Evolutionary conservation across 64 coral and sea anemone genomes (phyloP), one percentile per base, ranked within the genome.

Genomic region (Acropora tenuis): DNA sequence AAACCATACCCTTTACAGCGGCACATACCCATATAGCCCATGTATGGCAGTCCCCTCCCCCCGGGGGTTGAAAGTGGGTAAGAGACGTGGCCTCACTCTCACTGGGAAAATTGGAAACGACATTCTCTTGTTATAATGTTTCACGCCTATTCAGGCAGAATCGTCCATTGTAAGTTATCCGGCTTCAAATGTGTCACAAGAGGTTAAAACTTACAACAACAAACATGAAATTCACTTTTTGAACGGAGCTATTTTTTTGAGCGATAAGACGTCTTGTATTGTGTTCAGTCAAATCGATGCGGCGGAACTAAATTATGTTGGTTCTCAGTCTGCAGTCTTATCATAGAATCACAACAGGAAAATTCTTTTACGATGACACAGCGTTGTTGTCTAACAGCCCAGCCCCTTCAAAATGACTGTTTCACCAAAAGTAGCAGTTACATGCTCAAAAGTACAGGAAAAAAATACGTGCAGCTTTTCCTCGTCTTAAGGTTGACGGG

Each of bases 381-480:
- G 16, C 13, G 68, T 71, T 71, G 13, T 71, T 71, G 68, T 71
- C 12, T 17, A 71, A 71, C 68, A 71, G n/a, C n/a, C n/a, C n/a
- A n/a, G n/a, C n/a, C 68, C 68, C 68, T 71, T 71, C 12, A 71
- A 71, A 71, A 71, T 71, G 68, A 71, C 68, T 71, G 68, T 71
- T 71, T 71, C 68, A 71, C 68, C 68, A 71, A n/a, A n/a, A 71
- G 68, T 71, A 71, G 18, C 68, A 71, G 68, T 71, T 71, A 71
- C 68, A 20, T 71, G 68, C 68, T 71, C 18, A 18, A 71, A 71
- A 71, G 68, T 17, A 71, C 7, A 71, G 68, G 68, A 71, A 71
- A 71, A 71, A 71, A n/a, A n/a, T n/a, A n/a, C n/a, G n/a, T n/a
- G n/a, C 68, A 71, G 68, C 11, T 71, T 10, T 71, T 71, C 68